Percentiles rank a stretch among this genome's conserved stretches.
Evolutionary conservation across 2,888 invertebrate species (phyloP).

Genomic region (Lasioglossum oenotherae): DNA sequence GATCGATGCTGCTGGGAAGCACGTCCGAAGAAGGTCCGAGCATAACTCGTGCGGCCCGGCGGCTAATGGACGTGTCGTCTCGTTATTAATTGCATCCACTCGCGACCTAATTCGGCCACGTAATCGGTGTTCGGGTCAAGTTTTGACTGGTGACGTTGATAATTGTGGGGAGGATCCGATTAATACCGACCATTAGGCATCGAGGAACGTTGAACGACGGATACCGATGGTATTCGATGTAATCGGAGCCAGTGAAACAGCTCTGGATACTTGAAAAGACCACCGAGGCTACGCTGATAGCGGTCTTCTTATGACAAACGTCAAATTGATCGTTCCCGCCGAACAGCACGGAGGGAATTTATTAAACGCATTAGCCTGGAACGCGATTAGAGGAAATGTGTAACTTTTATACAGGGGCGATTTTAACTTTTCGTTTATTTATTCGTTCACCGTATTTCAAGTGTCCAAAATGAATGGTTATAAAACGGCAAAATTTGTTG

Average conservation of each 20-base stretch:
- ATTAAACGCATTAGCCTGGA: constrained; percentile 18
- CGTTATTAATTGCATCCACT: constrained; percentile 70
- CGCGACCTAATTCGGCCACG: constrained; percentile 68
- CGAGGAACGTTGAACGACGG: constrained; percentile 62
- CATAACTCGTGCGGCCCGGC: constrained; percentile 24
- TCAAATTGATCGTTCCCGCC: constrained; percentile 38
- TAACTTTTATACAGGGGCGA: no score
- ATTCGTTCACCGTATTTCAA: no score
- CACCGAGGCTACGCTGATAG: constrained; percentile 63
- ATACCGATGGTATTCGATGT: constrained; percentile 66
- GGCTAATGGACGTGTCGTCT: constrained; percentile 69
- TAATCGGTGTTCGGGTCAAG: constrained; percentile 68
- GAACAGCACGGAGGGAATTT: constrained; percentile 29
- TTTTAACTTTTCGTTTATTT: no score
- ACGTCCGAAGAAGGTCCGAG: constrained; percentile 29
- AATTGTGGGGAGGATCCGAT: constrained; percentile 65
- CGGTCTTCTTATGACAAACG: constrained; percentile 41
- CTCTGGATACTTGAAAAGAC: constrained; percentile 53
- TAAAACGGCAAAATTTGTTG: no score
- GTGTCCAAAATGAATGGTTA: no score
- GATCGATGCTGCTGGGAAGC: constrained; percentile 46
- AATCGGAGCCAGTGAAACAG: constrained; percentile 55
- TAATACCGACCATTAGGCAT: constrained; percentile 74
- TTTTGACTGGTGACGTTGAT: constrained; percentile 67
- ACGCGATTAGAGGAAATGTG: not conserved